Conservation (phyloP, 1,140 invertebrate genomes). For the Atta texana region DNA sequence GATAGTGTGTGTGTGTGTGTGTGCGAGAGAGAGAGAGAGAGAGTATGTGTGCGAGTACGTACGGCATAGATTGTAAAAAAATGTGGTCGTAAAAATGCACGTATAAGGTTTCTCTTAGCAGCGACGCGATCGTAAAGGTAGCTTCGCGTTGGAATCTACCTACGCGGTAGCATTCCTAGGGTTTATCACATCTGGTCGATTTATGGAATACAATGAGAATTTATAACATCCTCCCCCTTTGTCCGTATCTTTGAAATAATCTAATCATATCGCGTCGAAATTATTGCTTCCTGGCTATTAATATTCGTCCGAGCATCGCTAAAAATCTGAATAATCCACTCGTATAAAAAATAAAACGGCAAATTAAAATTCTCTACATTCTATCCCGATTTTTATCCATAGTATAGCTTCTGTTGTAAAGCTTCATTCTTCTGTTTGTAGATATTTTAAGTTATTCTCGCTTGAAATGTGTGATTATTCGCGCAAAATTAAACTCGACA, state of each 20-base stretch:
- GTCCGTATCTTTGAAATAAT: background rate
- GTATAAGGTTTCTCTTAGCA: constrained; percentile 51
- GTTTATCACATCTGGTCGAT: constrained; percentile 41
- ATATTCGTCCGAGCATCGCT: constrained; percentile 11
- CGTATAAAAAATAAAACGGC: constrained; percentile 11
- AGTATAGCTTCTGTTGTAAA: background rate
- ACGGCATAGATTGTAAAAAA: constrained; percentile 53
- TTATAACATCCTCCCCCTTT: background rate
- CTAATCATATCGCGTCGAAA: background rate
- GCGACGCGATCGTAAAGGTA: constrained; percentile 66
- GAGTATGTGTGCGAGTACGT: background rate
- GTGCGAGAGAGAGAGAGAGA: background rate
- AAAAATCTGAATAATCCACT: constrained; percentile 9
- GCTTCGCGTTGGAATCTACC: constrained; percentile 50
- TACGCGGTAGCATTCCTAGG: background rate
- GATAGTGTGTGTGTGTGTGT: background rate
- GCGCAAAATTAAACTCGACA: background rate
- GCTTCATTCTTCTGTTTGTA: background rate
- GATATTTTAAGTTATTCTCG: background rate
- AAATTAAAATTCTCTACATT: constrained; percentile 20
- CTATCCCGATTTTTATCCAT: background rate
- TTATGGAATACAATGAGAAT: constrained; percentile 38
- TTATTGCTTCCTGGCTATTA: background rate
- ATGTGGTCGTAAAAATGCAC: constrained; percentile 63
- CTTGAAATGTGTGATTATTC: background rate